phyloP scores from a whole-genome alignment of 2,113 vertebrate species.

The Panthera leo region DNA sequence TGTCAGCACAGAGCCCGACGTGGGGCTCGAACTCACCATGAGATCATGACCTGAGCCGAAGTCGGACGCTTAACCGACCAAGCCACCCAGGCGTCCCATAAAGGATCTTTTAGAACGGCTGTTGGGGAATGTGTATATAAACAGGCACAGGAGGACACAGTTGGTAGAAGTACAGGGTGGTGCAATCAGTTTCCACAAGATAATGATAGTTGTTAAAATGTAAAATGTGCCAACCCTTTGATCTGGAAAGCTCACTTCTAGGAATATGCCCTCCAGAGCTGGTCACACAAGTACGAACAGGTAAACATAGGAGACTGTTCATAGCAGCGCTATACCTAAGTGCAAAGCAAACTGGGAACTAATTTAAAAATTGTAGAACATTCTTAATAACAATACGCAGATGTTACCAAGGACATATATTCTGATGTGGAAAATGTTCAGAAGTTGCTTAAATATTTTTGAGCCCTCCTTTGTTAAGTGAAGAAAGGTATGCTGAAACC shows the following conservation, averaged over 20 bases:
- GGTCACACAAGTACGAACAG: neutral
- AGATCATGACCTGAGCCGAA: too few relatives aligned
- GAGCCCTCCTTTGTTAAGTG: neutral
- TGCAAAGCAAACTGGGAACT: neutral
- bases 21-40: too few relatives aligned
- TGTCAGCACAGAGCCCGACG: too few relatives aligned
- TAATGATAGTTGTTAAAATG: too few relatives aligned
- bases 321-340: neutral
- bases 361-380: neutral
- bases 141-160: neutral
- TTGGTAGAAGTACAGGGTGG: neutral
- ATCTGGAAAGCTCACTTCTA: neutral
- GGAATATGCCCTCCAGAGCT: neutral
- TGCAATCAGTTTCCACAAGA: neutral
- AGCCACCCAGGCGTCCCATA: too few relatives aligned
- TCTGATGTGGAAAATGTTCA: neutral
- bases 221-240: neutral
- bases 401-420: neutral
- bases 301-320: neutral
- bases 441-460: neutral
- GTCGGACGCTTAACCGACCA: too few relatives aligned
- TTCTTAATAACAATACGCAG: fast-evolving
- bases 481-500: neutral
- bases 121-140: neutral
- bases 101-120: neutral